Conservation (phyloP, 2,113 vertebrate species). For the Pleuronectes platessa region DNA sequence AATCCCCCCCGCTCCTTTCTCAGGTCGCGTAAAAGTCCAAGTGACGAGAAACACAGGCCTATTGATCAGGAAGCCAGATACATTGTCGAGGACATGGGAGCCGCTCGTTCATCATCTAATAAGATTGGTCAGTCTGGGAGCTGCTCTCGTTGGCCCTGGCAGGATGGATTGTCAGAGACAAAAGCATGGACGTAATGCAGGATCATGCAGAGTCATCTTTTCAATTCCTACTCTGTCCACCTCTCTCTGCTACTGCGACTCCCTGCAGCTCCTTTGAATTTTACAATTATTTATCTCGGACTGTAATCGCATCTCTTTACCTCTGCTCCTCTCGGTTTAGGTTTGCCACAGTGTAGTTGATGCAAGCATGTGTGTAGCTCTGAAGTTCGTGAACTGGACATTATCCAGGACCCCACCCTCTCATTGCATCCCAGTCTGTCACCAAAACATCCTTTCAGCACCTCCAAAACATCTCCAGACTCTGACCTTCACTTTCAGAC, state of each 20-base stretch:
- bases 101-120: conserved; percentile 26
- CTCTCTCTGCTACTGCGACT: not conserved
- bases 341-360: not conserved
- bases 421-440: too few relatives aligned
- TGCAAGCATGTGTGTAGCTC: not conserved
- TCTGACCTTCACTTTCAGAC: too few relatives aligned
- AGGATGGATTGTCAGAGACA: conserved; percentile 7
- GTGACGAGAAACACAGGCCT: not conserved
- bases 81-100: not conserved
- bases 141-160: not conserved
- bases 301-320: not conserved
- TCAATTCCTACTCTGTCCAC: not conserved
- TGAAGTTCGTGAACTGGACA: not conserved
- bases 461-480: too few relatives aligned
- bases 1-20: conserved; percentile 33
- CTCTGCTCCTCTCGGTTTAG: not conserved
- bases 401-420: too few relatives aligned
- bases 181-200: conserved; percentile 2
- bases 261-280: not conserved
- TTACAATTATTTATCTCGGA: not conserved
- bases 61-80: conserved; percentile 33
- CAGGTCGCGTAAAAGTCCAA: conserved; percentile 25
- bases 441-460: too few relatives aligned
- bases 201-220: not conserved
- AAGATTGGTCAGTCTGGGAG: conserved; percentile 30